Percentiles rank a stretch among this genome's conserved stretches.
Conservation (phyloP, 2,888 invertebrate species). For the Lepidochrysops patricia region DNA sequence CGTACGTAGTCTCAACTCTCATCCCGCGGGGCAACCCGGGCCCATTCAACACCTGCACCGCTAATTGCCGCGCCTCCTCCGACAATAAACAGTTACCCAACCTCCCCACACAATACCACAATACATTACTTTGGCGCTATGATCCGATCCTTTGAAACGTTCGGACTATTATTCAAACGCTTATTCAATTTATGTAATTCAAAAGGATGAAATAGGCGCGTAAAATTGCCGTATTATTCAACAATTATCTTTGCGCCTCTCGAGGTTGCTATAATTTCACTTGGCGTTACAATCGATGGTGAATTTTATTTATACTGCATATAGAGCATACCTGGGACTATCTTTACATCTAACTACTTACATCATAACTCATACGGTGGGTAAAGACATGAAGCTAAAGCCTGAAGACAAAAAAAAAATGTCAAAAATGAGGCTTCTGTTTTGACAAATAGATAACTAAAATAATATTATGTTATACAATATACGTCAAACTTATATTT, state of each 20-base stretch:
- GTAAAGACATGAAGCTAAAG: too few species aligned
- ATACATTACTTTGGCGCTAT: conserved; percentile 41
- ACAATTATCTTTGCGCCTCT: not conserved
- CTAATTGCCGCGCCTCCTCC: conserved; percentile 62
- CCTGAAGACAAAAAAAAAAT: too few species aligned
- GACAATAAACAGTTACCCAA: conserved; percentile 50
- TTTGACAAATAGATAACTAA: too few species aligned
- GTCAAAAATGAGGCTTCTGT: too few species aligned
- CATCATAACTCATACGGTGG: not conserved
- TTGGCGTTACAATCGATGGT: conserved; percentile 1
- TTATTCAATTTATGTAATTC: conserved; percentile 7
- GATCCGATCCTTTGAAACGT: conserved; percentile 30
- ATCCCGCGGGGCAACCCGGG: conserved; percentile 34
- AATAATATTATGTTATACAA: too few species aligned
- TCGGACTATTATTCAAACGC: conserved; percentile 11
- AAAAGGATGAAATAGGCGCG: not conserved
- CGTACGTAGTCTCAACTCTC: conserved; percentile 32
- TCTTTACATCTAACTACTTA: not conserved
- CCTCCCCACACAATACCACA: conserved; percentile 43
- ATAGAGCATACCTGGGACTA: not conserved
- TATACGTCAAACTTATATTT: too few species aligned
- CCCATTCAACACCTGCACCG: conserved; percentile 65
- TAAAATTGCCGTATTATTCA: not conserved
- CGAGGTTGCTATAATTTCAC: not conserved
- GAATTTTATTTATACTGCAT: not conserved